phyloP scores from a whole-genome alignment of 2,888 invertebrate species.

The Yponomeuta malinellus region DNA sequence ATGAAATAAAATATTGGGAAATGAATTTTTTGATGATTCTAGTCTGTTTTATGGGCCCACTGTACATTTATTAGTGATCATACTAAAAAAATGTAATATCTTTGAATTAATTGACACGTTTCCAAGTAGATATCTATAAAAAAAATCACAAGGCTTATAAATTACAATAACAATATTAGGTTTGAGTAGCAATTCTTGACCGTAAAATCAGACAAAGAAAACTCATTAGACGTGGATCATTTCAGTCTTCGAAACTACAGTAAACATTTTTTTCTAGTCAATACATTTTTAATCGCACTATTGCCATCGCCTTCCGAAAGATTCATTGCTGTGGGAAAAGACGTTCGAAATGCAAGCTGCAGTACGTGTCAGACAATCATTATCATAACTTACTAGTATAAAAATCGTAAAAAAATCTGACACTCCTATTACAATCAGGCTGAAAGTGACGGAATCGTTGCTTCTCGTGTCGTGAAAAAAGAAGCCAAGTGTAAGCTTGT shows the following conservation, averaged over 20 bases:
- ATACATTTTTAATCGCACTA: background rate
- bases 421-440: background rate
- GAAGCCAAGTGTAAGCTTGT: slow-evolving; percentile 17
- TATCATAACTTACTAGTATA: background rate
- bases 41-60: too few relatives aligned
- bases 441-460: slow-evolving; percentile 8
- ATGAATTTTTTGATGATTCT: too few relatives aligned
- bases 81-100: background rate
- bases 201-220: too few relatives aligned
- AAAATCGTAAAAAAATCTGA: slow-evolving; percentile 3
- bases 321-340: background rate
- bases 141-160: background rate
- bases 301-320: slow-evolving; percentile 10
- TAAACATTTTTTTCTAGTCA: too few relatives aligned
- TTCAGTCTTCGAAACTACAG: background rate
- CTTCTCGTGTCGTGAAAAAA: slow-evolving; percentile 6
- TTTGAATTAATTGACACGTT: background rate
- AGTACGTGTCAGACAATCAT: background rate
- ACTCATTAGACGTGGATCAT: background rate
- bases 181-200: too few relatives aligned
- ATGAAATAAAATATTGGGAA: too few relatives aligned
- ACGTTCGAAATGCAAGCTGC: background rate
- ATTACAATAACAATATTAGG: too few relatives aligned
- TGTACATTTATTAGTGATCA: background rate
- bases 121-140: background rate